Percentiles rank a stretch among this genome's conserved stretches.
Conservation (phyloP, 2,888 invertebrate species). For the Brachyopa scutellaris region DNA sequence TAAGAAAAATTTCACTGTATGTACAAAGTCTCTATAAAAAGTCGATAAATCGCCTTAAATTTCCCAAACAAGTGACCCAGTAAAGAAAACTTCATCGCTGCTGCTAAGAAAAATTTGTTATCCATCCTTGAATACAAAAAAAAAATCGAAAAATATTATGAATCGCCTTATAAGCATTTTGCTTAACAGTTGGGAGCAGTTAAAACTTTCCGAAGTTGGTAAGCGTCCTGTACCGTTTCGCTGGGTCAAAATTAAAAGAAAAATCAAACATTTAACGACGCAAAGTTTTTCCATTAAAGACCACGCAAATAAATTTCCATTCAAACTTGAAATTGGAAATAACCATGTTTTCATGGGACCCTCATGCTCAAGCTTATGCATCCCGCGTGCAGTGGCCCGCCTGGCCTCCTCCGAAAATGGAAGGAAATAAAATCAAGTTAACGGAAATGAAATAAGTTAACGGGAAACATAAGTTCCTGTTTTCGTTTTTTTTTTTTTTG, state of each 20-base stretch:
- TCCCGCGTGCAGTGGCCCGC: neutral
- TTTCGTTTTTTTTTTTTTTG: too few relatives aligned
- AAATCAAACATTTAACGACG: constrained; percentile 33
- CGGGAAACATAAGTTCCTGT: constrained; percentile 37
- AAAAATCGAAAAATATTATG: constrained; percentile 28
- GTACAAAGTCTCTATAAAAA: too few relatives aligned
- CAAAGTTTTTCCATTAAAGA: constrained; percentile 60
- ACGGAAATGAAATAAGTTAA: constrained; percentile 59
- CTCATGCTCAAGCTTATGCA: too few relatives aligned
- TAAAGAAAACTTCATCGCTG: too few relatives aligned
- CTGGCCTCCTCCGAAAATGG: too few relatives aligned
- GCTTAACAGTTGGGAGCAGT: constrained; percentile 16
- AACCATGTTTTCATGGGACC: constrained; percentile 27
- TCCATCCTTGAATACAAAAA: too few relatives aligned
- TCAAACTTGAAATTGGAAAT: constrained; percentile 64
- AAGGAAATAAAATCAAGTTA: constrained; percentile 30
- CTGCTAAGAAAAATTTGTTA: too few relatives aligned
- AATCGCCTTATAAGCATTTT: constrained; percentile 32
- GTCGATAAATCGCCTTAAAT: too few relatives aligned
- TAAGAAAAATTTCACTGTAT: too few relatives aligned
- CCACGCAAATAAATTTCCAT: constrained; percentile 54
- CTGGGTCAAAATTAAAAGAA: neutral
- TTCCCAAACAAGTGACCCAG: too few relatives aligned
- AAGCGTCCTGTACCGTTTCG: too few relatives aligned
- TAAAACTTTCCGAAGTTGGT: too few relatives aligned